Evolutionary conservation across 2,888 invertebrate species (phyloP), one percentile per base, ranked within the genome.

Genomic region (Torymus aiolomorphi): DNA sequence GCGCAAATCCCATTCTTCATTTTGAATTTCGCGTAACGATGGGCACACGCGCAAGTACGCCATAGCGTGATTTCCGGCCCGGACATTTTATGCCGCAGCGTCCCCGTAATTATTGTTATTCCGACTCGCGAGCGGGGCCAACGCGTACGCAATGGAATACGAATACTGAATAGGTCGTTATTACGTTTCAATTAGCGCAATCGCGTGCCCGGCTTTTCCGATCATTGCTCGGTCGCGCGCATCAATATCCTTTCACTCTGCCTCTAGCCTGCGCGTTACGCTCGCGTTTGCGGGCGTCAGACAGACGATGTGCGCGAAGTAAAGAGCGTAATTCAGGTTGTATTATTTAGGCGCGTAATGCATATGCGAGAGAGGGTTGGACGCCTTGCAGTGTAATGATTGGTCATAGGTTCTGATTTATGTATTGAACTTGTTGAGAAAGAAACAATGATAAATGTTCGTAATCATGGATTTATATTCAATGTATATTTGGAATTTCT

Each of bases 111-210:
- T 80, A 80, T 80, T 73, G 76, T 69, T 76, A 76, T 76, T 80
- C 72, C 67, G 31, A 31, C 31, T 31, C 31, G 31, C 31, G 8
- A 31, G 31, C 31, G 8, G 31, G 31, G 3, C 31, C 31, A 31
- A 8, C 31, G 20, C 42, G 79, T 49, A 51, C 11, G n/a, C 71
- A 49, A 71, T 61, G 80, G 61, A 67, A 63, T 59, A 54, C 59
- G 72, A 80, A 76, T 80, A 59, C 74, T 81, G 78, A 81, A 81
- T 81, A 67, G 81, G 65, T 81, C 81, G 81, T 81, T 81, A 81
- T 81, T 81, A 78, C 81, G 78, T 78, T 81, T 78, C 78, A 81
- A 81, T 78, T 81, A 78, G 78, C 70, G 72, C 66, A 73, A 73
- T 80, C 73, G 51, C 67, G 16, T 76, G 75, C 75, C 70, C 70